Evolutionary conservation across 2,113 vertebrate species (phyloP).

Genomic region (Zapornia atra): DNA sequence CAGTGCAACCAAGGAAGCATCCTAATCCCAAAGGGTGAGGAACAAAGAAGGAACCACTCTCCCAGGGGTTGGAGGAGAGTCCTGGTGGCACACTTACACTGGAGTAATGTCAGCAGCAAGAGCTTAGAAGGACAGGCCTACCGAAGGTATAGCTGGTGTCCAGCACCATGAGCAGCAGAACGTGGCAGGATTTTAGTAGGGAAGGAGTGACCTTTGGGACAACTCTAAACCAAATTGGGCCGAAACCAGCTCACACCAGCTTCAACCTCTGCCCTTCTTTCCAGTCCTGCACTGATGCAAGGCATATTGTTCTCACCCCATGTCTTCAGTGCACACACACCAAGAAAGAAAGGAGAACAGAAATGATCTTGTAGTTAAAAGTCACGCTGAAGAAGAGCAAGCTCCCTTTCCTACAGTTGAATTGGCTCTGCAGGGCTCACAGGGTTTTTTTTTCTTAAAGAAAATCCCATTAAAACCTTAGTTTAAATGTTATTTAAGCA

Average conservation of each 20-base stretch:
- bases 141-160: neutral
- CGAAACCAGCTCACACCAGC: neutral
- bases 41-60: neutral
- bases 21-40: neutral
- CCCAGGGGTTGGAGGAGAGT: neutral
- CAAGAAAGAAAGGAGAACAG: neutral
- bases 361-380: neutral
- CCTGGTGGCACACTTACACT: neutral
- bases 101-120: neutral
- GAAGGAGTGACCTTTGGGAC: neutral
- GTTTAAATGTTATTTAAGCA: conserved; percentile 38
- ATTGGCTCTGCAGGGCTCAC: neutral
- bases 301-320: neutral
- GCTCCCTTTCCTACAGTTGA: neutral
- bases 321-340: neutral
- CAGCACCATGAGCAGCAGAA: neutral
- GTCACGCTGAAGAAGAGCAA: neutral
- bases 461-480: neutral
- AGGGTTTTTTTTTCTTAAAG: neutral
- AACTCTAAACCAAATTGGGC: neutral
- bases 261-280: neutral
- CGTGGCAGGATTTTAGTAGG: neutral
- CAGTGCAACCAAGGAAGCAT: neutral
- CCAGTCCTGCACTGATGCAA: neutral
- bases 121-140: neutral